Evolutionary conservation across 2,797 vertebrate genomes (phyloP).

Genomic region (Falco naumanni): DNA sequence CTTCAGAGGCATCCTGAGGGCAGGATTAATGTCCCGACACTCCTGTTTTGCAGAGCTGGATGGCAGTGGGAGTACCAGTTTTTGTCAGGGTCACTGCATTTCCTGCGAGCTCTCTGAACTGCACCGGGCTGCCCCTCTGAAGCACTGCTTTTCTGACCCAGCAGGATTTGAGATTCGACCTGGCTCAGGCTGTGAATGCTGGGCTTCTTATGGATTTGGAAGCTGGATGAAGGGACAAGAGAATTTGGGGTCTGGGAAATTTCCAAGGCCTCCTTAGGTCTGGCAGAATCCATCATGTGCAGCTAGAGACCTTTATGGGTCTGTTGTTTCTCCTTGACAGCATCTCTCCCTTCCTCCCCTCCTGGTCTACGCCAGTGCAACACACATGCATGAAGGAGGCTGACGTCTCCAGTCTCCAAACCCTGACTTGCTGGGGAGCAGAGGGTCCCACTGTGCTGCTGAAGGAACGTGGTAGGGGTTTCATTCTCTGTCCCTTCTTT

Average conservation of each 20-base stretch:
- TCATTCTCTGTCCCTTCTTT: background rate
- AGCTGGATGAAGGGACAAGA: background rate
- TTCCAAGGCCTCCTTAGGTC: background rate
- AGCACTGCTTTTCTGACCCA: background rate
- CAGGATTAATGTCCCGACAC: conserved; percentile 22
- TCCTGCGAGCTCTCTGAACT: background rate
- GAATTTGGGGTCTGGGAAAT: background rate
- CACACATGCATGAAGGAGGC: background rate
- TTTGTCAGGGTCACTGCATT: background rate
- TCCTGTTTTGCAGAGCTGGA: background rate
- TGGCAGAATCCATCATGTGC: background rate
- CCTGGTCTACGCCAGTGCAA: background rate
- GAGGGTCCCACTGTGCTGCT: background rate
- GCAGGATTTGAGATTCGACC: background rate
- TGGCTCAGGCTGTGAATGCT: background rate
- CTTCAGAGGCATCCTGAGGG: conserved; percentile 14
- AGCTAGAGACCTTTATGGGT: background rate
- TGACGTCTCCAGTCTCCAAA: background rate
- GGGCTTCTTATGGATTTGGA: background rate
- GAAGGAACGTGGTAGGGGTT: background rate
- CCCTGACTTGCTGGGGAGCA: background rate
- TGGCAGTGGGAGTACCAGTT: background rate
- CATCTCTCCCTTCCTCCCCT: background rate
- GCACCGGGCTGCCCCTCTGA: background rate
- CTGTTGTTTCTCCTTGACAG: background rate